Base-by-base conservation (phyloP, 2,888 invertebrate species). In the Dilophus febrilis region DNA sequence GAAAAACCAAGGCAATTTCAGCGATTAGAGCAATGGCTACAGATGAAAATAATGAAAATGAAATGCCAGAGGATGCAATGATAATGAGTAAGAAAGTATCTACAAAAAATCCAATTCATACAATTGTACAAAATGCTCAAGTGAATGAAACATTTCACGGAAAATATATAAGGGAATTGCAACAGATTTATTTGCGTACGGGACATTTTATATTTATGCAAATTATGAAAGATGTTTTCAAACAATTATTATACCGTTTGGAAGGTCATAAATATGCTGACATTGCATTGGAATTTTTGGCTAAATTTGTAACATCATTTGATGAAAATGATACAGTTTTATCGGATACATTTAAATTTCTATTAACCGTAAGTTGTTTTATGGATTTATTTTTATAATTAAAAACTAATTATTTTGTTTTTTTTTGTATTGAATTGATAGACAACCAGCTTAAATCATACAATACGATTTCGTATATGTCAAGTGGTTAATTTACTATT, bases 401-500 rank as follows among this genome's bases (percentile, higher is more conserved):
- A n/a, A 17, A 35, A n/a, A n/a, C n/a, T n/a, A n/a, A n/a, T n/a
- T n/a, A n/a, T n/a, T n/a, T n/a, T n/a, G n/a, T 32, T 44, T 43
- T 41, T 41, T 33, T 35, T 22, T n/a, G 40, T 42, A 35, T 35
- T 22, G 12, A 36, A 16, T 16, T 17, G 48, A 2, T 41, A 71
- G 54, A 61, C 59, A 27, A 68, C 69, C 12, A 65, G 61, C 17
- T 64, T 66, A 30, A 65, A 57, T 47, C 66, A 59, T 18, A 66
- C 58, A 37, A 55, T 85, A 14, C 67, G 88, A 19, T 81, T 74
- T 58, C 69, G 85, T 35, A 70, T 80, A 0, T 88, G 86, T 53
- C 78, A 82, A 56, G 69, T 86, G 51, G 66, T 88, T 28, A 81
- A 81, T 45, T 74, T 76, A 50, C 69, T 88, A 35, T 63, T 90